Evolutionary conservation across 2,797 vertebrate genomes (phyloP).

Genomic region (Hyperoplus immaculatus): DNA sequence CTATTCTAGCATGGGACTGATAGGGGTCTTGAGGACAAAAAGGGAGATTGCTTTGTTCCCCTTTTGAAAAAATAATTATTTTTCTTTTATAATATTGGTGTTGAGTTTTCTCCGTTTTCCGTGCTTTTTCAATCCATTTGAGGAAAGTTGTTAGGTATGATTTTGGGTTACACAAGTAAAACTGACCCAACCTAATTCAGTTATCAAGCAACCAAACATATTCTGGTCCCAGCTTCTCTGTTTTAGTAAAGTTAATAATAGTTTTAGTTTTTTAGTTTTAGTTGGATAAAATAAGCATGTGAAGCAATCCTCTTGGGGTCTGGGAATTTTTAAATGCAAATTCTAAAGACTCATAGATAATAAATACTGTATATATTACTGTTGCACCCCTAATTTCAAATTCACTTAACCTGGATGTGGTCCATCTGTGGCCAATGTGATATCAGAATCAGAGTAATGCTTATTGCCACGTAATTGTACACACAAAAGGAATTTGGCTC

Average conservation of each 20-base stretch:
- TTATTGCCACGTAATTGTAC: neutral
- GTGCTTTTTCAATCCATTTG: neutral
- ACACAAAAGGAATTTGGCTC: no score
- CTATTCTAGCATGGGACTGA: neutral
- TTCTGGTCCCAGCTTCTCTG: neutral
- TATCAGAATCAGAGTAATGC: neutral
- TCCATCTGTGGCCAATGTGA: no score
- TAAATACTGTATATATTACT: neutral
- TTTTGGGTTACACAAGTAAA: neutral
- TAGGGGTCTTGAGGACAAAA: neutral
- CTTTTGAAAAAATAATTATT: neutral
- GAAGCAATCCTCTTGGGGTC: neutral
- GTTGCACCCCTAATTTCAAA: neutral
- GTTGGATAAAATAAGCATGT: neutral
- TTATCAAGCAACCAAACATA: neutral
- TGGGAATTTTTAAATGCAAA: neutral
- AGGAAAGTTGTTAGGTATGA: neutral
- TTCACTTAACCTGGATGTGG: neutral
- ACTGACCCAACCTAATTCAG: neutral
- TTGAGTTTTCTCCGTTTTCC: neutral
- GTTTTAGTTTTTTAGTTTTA: neutral
- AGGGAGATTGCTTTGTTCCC: neutral
- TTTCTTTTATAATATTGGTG: neutral
- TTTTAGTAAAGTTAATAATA: neutral
- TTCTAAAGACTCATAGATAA: neutral